phyloP scores from a whole-genome alignment of 1,140 invertebrate genomes.

The Mycetomoellerius zeteki region DNA sequence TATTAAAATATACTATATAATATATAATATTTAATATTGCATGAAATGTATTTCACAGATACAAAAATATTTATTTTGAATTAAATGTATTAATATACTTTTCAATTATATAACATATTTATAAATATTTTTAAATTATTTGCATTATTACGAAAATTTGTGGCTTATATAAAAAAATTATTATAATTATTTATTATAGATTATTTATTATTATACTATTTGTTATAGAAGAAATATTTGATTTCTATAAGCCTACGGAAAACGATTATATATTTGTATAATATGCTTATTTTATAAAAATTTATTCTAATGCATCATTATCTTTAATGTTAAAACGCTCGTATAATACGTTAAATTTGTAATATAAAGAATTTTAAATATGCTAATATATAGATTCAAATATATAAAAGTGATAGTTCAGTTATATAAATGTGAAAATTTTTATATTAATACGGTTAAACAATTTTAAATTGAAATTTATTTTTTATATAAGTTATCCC shows the following conservation, averaged over 20 bases:
- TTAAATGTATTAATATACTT: no score
- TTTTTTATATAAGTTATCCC: neutral
- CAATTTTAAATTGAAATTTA: neutral
- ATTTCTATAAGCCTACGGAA: neutral
- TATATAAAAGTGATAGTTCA: neutral
- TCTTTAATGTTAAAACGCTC: neutral
- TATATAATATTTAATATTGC: neutral
- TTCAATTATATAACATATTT: neutral
- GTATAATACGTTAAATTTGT: neutral
- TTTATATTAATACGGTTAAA: neutral
- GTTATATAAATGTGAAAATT: neutral
- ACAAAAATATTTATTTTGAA: constrained; percentile 4
- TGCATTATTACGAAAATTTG: neutral
- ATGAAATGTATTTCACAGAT: neutral
- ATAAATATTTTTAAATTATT: constrained; percentile 12
- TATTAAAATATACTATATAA: neutral
- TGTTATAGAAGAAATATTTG: neutral
- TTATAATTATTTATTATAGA: neutral
- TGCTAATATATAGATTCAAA: neutral
- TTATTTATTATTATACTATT: no score
- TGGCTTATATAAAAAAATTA: neutral
- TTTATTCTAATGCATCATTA: neutral
- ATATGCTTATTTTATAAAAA: neutral
- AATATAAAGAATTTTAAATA: neutral
- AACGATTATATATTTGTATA: neutral